Evolutionary conservation across 2,113 vertebrate species (phyloP), one percentile per base, ranked within the genome.

Genomic region (Caracal caracal): DNA sequence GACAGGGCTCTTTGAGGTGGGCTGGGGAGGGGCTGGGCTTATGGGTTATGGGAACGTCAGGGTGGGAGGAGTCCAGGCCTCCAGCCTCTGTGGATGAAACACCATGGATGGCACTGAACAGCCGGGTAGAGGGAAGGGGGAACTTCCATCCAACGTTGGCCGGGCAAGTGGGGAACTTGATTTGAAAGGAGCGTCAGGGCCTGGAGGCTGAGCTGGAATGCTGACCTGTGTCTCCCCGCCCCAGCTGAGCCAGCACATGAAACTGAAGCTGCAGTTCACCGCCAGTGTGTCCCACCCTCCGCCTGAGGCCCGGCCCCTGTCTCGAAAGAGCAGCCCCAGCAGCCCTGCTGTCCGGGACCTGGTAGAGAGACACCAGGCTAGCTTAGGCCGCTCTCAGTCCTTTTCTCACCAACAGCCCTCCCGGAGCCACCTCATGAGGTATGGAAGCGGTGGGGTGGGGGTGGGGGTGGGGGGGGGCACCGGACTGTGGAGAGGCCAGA

Each of bases 401-500:
- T 99, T 99, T 98, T 99, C 99, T 59, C 99, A 99, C 98, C 99
- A 99, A 96, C 99, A 99, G 98, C 99, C 99, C 0, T 99, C 99
- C 7, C 99, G 99, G 0, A 99, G 99, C 13, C 99, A 99, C 98
- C 99, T 99, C 97, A 99, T 99, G 98, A 99, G 99, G 99, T 99
- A 98, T 8, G 81, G 86, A 63, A 20, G 37, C 0, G 0, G 0
- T 3, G 43, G 79, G 35, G 61, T 35, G 30, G 11, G 4, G 2
- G 56, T 51, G 53, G n/a, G 11, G 4, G 12, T 1, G n/a, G 61
- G 53, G 26, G 11, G 3, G 56, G 19, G 24, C 43, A 3, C 0
- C 4, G 43, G 75, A n/a, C 26, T 30, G 9, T 1, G 71, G 3
- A 30, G 43, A 87, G n/a, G 40, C 63, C 0, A 1, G 84, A 24